These are phyloP conservation scores for Brachyistius frenatus DNA, from an alignment of 2,113 vertebrate species.

Conservation along the genomic window DNA sequence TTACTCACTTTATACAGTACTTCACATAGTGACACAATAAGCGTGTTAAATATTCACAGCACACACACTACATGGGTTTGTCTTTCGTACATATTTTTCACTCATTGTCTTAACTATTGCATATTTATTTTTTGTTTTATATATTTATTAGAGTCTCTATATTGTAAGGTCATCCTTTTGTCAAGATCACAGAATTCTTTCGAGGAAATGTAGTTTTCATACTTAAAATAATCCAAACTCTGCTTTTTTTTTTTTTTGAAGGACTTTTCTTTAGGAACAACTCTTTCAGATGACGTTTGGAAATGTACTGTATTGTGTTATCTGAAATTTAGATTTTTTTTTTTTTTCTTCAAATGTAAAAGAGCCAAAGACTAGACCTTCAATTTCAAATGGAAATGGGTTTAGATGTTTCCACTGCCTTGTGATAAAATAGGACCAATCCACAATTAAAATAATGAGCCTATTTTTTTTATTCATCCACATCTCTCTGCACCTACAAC, in stretches of 20 bases:
- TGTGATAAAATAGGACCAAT: conserved; percentile 60
- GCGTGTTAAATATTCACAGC: conserved; percentile 52
- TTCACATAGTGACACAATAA: conserved; percentile 43
- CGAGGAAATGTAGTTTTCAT: conserved; percentile 63
- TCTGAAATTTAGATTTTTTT: conserved; percentile 6
- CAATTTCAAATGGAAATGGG: conserved; percentile 36
- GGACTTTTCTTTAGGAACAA: conserved; percentile 39
- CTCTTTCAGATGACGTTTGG: conserved; percentile 37
- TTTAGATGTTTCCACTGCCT: conserved; percentile 70
- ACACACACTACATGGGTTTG: conserved; percentile 49
- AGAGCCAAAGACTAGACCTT: conserved; percentile 68
- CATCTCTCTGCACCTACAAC: conserved; percentile 1
- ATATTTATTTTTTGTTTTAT: conserved; percentile 82
- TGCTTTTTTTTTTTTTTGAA: conserved; percentile 31
- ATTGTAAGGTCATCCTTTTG: conserved; percentile 66
- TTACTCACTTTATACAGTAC: neutral
- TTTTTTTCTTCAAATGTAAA: conserved; percentile 42
- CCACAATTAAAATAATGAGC: conserved; percentile 47
- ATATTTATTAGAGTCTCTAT: conserved; percentile 83
- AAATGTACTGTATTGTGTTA: conserved; percentile 54
- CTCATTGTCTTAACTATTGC: conserved; percentile 72
- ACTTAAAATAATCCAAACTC: conserved; percentile 18
- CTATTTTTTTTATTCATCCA: conserved; percentile 12
- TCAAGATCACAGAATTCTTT: conserved; percentile 62
- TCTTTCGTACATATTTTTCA: conserved; percentile 72